Percentiles rank a stretch among this genome's conserved stretches.
These are phyloP conservation scores for Zoanthus sociatus DNA, from an alignment of 92 coral and sea anemone species.

Conservation along the genomic window DNA sequence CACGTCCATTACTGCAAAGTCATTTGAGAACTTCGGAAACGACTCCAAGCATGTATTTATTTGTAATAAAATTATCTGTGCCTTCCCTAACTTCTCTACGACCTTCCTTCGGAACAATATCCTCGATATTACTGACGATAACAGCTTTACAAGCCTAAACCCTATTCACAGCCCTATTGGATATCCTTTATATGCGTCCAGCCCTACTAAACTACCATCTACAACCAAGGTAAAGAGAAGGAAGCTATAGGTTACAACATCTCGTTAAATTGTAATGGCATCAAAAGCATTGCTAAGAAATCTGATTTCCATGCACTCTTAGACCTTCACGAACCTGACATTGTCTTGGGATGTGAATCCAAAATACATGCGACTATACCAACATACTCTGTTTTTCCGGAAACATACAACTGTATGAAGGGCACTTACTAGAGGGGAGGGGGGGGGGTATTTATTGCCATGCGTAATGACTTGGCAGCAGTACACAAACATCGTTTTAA, in stretches of 20 bases:
- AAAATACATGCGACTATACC: constrained; percentile 54
- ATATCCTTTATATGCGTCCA: constrained; percentile 12
- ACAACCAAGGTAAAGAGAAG: constrained; percentile 41
- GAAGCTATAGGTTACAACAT: constrained; percentile 23
- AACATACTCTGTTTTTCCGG: constrained; percentile 62
- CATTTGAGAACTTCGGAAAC: constrained; percentile 27
- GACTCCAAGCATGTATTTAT: constrained; percentile 29
- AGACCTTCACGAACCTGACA: constrained; percentile 55
- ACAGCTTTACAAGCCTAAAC: constrained; percentile 31
- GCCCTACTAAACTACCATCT: constrained; percentile 30
- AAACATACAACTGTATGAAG: constrained; percentile 50
- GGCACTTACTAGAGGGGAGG: constrained; percentile 49
- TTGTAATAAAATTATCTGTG: constrained; percentile 21
- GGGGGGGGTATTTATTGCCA: constrained; percentile 52
- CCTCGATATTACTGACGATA: constrained; percentile 31
- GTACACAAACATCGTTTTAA: constrained; percentile 53
- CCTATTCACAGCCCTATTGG: constrained; percentile 26
- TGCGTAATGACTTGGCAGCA: constrained; percentile 40
- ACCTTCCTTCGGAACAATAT: constrained; percentile 20
- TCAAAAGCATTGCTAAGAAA: constrained; percentile 40
- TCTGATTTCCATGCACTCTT: constrained; percentile 46
- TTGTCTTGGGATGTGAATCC: constrained; percentile 57
- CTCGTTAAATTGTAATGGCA: constrained; percentile 36
- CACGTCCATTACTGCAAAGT: constrained; percentile 32
- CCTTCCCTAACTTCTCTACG: constrained; percentile 41